These are phyloP conservation scores for Volucella zonaria DNA, from an alignment of 2,888 invertebrate species.

Conservation along the genomic window DNA sequence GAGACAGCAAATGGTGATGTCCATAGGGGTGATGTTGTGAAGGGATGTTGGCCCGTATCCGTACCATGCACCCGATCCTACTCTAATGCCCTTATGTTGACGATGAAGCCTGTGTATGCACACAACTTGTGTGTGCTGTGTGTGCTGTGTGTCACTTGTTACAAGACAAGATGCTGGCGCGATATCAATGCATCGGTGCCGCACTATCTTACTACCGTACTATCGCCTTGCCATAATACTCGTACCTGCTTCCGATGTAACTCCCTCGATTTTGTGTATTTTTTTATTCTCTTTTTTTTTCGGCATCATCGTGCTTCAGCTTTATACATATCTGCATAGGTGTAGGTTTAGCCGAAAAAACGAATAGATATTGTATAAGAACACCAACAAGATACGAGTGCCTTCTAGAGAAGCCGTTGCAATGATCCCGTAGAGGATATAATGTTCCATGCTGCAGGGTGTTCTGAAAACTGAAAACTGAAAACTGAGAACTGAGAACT, in stretches of 20 bases:
- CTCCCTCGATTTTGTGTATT: not conserved
- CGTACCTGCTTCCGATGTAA: slow-evolving; percentile 15
- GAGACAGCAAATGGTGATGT: slow-evolving; percentile 35
- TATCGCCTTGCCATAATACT: no score
- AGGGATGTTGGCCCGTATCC: not conserved
- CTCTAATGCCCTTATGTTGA: not conserved
- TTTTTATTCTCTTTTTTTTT: not conserved
- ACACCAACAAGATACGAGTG: not conserved
- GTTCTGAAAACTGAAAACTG: not conserved
- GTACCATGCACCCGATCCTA: not conserved
- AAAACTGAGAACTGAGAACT: not conserved
- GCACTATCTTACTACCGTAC: slow-evolving; percentile 5
- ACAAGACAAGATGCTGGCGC: slow-evolving; percentile 52
- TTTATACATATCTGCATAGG: not conserved
- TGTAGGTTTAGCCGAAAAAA: no score
- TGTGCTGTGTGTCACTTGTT: slow-evolving; percentile 43
- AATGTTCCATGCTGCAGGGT: slow-evolving; percentile 3
- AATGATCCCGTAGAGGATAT: not conserved
- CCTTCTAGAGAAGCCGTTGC: not conserved
- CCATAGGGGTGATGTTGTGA: not conserved
- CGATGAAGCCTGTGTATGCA: not conserved
- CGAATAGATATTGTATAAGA: no score
- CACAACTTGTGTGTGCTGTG: slow-evolving; percentile 4
- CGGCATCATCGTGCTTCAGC: not conserved
- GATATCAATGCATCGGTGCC: slow-evolving; percentile 37